Base-by-base conservation (phyloP, 2,888 invertebrate genomes). In the Leptothorax acervorum region DNA sequence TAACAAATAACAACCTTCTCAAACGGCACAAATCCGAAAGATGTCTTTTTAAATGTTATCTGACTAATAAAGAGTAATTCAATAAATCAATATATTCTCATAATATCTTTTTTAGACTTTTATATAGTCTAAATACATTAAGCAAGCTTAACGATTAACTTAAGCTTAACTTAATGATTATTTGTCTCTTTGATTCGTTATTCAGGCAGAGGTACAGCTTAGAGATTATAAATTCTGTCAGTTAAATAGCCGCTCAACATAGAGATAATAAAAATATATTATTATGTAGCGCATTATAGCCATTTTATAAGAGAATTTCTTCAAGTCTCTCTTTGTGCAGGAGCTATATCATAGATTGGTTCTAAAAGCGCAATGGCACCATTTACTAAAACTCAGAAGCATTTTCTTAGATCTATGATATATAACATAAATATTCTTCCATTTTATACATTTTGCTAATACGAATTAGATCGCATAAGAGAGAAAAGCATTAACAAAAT, bases 401-500 rank as follows among this genome's bases (percentile, higher is more conserved):
- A 79, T 51, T 65, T 70, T 23, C 28, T 48, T 83, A 84, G 5
- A 55, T 1, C 42, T 78, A 79, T 0, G 4, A 31, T 15, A 48
- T 71, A 71, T n/a, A 23, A 57, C 12, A 23, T 23, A 70, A 68
- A 48, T 9, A 35, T 63, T 51, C n/a, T n/a, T 5, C 3, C 5
- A 28, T 28, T 15, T 39, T 79, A 79, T 71, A 0, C 12, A 55
- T 83, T n/a, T 45, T 39, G n/a, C 48, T 70, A 71, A 75, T 35
- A 66, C 18, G 51, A 75, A 85, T 85, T 87, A 71, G 53, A 85
- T 74, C 70, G 76, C 70, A 82, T 28, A 57, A n/a, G 53, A 60
- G 6, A 28, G 51, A 81, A 78, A 53, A 86, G 85, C 68, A 75
- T 35, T 74, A 75, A 55, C 73, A 88, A 90, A 92, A 91, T 92